Conservation (phyloP, 2,888 invertebrate genomes). For the Hypercompe scribonia region DNA sequence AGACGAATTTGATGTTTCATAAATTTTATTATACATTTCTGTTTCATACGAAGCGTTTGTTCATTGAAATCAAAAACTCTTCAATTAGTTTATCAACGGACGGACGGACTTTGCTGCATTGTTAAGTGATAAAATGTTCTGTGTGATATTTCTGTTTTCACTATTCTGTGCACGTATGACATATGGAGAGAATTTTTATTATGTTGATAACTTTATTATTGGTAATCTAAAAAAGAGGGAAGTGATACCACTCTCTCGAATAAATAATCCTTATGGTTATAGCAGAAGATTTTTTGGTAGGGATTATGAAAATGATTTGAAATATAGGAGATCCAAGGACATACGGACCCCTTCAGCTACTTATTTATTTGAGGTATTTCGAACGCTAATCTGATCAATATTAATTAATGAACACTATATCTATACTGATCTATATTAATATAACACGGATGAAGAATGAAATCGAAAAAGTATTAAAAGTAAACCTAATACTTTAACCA, state of each 20-base stretch:
- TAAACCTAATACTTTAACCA: background rate
- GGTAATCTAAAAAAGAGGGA: conserved; percentile 42
- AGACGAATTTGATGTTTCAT: conserved; percentile 1
- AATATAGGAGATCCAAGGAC: conserved; percentile 45
- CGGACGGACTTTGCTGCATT: background rate
- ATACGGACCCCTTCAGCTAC: conserved; percentile 24
- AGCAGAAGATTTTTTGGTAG: conserved; percentile 22
- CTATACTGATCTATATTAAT: background rate
- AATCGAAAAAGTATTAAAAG: background rate
- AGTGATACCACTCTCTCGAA: conserved; percentile 38
- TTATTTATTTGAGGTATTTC: conserved; percentile 31
- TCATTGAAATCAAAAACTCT: background rate
- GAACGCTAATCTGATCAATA: background rate
- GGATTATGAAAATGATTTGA: conserved; percentile 29
- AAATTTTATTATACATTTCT: background rate
- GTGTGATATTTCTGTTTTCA: background rate
- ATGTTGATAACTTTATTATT: conserved; percentile 32
- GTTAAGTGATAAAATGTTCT: conserved; percentile 4
- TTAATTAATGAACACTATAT: background rate
- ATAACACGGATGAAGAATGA: background rate
- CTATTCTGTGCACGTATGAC: background rate
- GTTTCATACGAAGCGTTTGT: background rate
- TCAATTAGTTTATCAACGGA: background rate
- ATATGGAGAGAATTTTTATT: conserved; percentile 24
- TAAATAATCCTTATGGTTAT: conserved; percentile 21